Evolutionary conservation across 2,113 vertebrate species (phyloP).

Genomic region (Tringa solitaria): DNA sequence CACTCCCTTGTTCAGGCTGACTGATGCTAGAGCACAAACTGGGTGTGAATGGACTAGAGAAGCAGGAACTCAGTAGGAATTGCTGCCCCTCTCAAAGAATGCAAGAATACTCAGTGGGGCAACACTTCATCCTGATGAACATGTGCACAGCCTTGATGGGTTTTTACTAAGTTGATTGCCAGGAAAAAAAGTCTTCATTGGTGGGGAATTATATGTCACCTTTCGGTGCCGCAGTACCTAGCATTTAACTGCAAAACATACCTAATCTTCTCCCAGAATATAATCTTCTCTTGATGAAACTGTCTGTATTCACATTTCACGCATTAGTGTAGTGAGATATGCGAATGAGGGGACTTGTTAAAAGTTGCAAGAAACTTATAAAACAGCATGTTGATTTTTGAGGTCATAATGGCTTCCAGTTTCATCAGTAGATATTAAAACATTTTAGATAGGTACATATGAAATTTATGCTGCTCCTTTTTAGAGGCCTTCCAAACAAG

Average conservation of each 20-base stretch:
- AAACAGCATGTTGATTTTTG: neutral
- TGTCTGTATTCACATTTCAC: neutral
- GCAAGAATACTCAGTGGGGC: neutral
- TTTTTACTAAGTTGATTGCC: neutral
- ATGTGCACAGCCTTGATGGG: neutral
- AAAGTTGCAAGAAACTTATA: neutral
- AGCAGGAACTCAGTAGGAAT: neutral
- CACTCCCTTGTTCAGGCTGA: neutral
- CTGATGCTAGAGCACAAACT: constrained; percentile 18
- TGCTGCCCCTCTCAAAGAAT: neutral
- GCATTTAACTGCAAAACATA: neutral
- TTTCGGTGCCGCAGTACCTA: neutral
- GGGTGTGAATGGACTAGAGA: neutral
- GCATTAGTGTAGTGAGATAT: neutral
- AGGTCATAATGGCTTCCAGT: neutral
- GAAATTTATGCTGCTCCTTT: neutral
- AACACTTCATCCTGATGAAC: neutral
- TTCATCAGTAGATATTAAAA: neutral
- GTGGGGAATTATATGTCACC: neutral
- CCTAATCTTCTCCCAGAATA: neutral
- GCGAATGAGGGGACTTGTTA: neutral
- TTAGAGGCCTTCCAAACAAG: neutral
- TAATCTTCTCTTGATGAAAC: neutral
- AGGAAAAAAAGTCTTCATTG: neutral
- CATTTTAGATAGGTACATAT: neutral